Conservation (phyloP, 2,797 vertebrate genomes). For the Champsocephalus esox region DNA sequence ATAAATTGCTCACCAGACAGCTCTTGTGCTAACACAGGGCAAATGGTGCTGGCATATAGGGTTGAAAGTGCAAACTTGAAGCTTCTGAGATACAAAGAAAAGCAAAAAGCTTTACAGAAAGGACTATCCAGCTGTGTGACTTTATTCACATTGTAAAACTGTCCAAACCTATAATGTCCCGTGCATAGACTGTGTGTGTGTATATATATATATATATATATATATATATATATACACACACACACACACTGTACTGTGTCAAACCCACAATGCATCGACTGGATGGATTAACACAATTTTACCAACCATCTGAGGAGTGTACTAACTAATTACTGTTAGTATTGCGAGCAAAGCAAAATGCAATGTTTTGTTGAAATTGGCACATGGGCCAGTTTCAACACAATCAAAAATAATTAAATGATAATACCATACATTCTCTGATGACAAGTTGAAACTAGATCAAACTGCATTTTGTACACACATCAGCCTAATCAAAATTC, state of each 20-base stretch:
- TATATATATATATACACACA: too few species aligned
- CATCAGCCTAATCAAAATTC: constrained; percentile 62
- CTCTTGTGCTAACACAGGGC: neutral
- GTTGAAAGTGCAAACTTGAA: constrained; percentile 1
- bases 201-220: too few species aligned
- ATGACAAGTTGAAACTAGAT: constrained; percentile 56
- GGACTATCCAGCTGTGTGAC: neutral
- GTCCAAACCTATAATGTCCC: neutral
- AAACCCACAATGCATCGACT: too few species aligned
- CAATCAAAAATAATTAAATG: constrained; percentile 32
- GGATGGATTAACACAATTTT: neutral
- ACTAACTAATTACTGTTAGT: neutral
- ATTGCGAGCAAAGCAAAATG: neutral
- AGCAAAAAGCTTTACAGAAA: neutral
- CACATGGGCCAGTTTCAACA: constrained; percentile 12
- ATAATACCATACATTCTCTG: constrained; percentile 38
- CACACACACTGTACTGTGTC: too few species aligned
- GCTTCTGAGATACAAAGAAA: neutral
- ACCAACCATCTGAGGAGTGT: neutral
- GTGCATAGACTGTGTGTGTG: too few species aligned
- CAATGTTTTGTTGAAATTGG: constrained; percentile 13
- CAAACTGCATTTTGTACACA: constrained; percentile 72
- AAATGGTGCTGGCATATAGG: neutral
- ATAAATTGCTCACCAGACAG: constrained; percentile 21
- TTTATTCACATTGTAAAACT: neutral